Percentiles rank a stretch among this genome's conserved stretches.
phyloP scores from a whole-genome alignment of 2,888 invertebrate genomes.

The Prosapia bicincta region DNA sequence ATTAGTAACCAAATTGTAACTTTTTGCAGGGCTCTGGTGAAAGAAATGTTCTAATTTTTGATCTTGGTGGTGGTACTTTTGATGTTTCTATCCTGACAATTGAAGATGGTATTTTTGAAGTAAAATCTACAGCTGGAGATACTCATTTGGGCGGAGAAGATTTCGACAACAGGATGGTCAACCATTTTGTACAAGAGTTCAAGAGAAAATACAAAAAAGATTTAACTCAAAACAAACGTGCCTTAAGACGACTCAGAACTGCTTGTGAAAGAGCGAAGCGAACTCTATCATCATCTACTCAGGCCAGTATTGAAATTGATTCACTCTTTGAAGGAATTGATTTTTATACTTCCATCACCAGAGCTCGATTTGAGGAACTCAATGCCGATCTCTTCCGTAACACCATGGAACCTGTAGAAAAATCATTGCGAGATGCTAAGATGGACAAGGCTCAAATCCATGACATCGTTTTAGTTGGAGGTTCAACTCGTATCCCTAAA shows the following conservation, averaged over 20 bases:
- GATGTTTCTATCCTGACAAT: slow-evolving; percentile 94
- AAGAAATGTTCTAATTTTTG: slow-evolving; percentile 62
- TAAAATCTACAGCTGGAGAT: slow-evolving; percentile 93
- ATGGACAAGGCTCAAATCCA: slow-evolving; percentile 90
- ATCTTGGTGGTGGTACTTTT: slow-evolving; percentile 74
- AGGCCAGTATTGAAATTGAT: slow-evolving; percentile 92
- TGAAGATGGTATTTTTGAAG: slow-evolving; percentile 92
- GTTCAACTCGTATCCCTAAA: slow-evolving; percentile 50
- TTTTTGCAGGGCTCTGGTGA: slow-evolving; percentile 58
- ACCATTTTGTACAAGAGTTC: slow-evolving; percentile 87
- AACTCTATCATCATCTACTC: slow-evolving; percentile 82
- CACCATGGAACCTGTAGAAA: slow-evolving; percentile 96
- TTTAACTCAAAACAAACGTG: slow-evolving; percentile 80
- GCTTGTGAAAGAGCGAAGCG: slow-evolving; percentile 89
- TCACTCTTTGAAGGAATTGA: slow-evolving; percentile 93
- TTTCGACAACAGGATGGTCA: slow-evolving; percentile 63
- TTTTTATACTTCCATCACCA: slow-evolving; percentile 93
- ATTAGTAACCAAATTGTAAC: too few species aligned
- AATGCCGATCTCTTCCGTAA: slow-evolving; percentile 94
- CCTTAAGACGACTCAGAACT: slow-evolving; percentile 85
- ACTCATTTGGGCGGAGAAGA: slow-evolving; percentile 78
- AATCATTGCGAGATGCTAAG: slow-evolving; percentile 92
- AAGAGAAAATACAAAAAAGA: slow-evolving; percentile 93
- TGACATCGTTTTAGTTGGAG: slow-evolving; percentile 67
- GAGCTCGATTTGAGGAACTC: slow-evolving; percentile 96